Base-by-base conservation (phyloP, 2,113 vertebrate species). In the Indri indri region DNA sequence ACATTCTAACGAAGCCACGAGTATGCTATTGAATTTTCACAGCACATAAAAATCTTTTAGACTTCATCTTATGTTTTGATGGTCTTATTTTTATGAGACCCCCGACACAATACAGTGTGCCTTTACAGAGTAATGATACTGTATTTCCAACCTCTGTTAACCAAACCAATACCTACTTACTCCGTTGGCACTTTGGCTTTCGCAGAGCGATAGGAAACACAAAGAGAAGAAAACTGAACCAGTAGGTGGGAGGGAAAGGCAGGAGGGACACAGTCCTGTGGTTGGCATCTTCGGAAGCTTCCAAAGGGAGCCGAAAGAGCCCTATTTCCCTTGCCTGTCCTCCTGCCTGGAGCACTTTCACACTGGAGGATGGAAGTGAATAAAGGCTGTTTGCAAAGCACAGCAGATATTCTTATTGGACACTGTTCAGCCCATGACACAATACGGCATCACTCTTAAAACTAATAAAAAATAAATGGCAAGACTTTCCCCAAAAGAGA, bases 401-500 rank as follows among this genome's bases (percentile, higher is more conserved):
- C 11, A 86, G 59, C 14, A 83, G 14, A 71, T 34, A 59, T 54
- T 97, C 91, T 87, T 90, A 94, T 23, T 71, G 83, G 95, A 83
- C 14, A 40, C 57, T 45, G 34, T 76, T 90, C 94, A 88, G 50
- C 17, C 32, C 63, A 71, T 66, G 87, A 80, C 68, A 94, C 81
- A 86, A 84, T 83, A 90, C 50, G 66, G 85, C 13, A 88, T 96
- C 83, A 74, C 25, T 97, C 91, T 96, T 92, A 90, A 97, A 97
- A 93, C 93, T 77, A 90, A 97, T 94, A 97, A 94, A 96, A 97
- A 95, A 96, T 73, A 97, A 97, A 93, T 93, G 89, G 74, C 66
- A 86, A 91, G 91, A 77, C 73, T 71, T 94, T 81, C 59, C 71
- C 77, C 86, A 23, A 87, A 89, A 90, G 79, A 81, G 88, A 89